A percentile compares a stretch with the other conserved stretches of the same genome.
Evolutionary conservation across 2,888 invertebrate species (phyloP).

Genomic region (Schrankia costaestrigalis): DNA sequence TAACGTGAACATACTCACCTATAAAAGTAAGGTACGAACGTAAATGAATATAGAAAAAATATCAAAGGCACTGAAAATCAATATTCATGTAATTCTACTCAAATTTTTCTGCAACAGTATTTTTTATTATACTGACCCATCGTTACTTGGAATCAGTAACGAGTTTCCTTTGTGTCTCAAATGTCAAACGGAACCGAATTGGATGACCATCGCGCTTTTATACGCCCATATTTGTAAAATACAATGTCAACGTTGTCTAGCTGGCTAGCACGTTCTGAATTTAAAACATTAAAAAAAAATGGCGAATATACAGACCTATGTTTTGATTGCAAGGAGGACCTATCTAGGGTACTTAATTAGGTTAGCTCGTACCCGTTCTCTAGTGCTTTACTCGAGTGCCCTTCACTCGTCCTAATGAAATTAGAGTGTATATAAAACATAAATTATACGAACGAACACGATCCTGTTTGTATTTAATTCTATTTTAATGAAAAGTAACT

Average conservation of each 20-base stretch:
- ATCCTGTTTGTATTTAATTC: conserved; percentile 14
- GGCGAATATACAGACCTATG: too few relatives aligned
- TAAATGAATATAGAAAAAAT: too few relatives aligned
- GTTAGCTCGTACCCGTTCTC: conserved; percentile 3
- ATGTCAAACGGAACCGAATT: conserved; percentile 10
- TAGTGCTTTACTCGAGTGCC: conserved; percentile 6
- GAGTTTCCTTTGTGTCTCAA: conserved; percentile 12
- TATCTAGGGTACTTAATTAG: too few relatives aligned
- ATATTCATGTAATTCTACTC: too few relatives aligned
- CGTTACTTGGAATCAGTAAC: conserved; percentile 5
- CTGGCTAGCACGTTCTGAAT: conserved; percentile 4
- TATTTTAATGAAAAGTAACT: conserved; percentile 30
- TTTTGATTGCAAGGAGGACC: too few relatives aligned
- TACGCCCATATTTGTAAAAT: conserved; percentile 1
- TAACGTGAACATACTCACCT: too few relatives aligned
- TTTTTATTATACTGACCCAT: conserved; percentile 1
- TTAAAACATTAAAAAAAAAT: background rate
- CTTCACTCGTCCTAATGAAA: conserved; percentile 17
- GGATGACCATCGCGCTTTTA: conserved; percentile 3
- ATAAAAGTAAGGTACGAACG: too few relatives aligned
- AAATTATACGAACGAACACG: too few relatives aligned
- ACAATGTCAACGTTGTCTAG: conserved; percentile 8
- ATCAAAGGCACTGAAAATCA: too few relatives aligned
- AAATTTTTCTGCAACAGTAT: background rate
- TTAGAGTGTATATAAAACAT: conserved; percentile 18